Percentiles rank a stretch among this genome's conserved stretches.
These are phyloP conservation scores for Dermatophagoides farinae DNA, from an alignment of 1,140 invertebrate species.

Conservation along the genomic window DNA sequence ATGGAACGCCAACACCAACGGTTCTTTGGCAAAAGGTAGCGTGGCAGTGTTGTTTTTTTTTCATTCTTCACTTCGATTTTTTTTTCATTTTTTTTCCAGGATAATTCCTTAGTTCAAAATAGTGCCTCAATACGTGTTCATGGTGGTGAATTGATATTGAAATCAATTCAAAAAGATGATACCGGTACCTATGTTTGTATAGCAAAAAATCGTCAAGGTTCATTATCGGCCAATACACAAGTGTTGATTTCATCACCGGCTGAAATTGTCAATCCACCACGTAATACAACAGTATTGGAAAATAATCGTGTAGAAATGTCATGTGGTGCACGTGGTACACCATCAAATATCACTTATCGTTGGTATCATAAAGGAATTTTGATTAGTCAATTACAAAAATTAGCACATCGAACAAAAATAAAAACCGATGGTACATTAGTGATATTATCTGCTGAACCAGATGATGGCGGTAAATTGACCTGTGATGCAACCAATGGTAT, in stretches of 20 bases:
- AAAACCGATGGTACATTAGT: conserved; percentile 61
- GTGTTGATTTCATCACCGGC: conserved; percentile 80
- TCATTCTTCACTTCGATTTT: not conserved
- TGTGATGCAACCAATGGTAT: conserved; percentile 93
- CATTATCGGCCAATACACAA: conserved; percentile 74
- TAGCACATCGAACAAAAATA: conserved; percentile 62
- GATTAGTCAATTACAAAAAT: conserved; percentile 29
- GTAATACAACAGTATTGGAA: conserved; percentile 81
- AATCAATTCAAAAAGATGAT: conserved; percentile 67
- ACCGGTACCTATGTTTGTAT: conserved; percentile 91
- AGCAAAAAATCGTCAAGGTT: conserved; percentile 76
- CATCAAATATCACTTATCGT: conserved; percentile 77
- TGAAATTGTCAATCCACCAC: conserved; percentile 61
- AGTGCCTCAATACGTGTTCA: conserved; percentile 48
- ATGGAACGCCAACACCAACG: conserved; percentile 38
- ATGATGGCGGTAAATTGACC: conserved; percentile 80
- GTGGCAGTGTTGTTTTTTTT: not conserved
- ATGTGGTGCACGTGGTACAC: conserved; percentile 81
- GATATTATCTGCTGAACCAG: conserved; percentile 69
- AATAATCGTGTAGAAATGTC: conserved; percentile 79
- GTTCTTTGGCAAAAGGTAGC: conserved; percentile 22
- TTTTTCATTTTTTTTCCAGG: too few species aligned
- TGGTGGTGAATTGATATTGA: conserved; percentile 60
- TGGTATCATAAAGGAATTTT: conserved; percentile 21
- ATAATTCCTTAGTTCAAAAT: conserved; percentile 64